phyloP scores from a whole-genome alignment of 2,888 invertebrate species.

The Cryptosula pallasiana region DNA sequence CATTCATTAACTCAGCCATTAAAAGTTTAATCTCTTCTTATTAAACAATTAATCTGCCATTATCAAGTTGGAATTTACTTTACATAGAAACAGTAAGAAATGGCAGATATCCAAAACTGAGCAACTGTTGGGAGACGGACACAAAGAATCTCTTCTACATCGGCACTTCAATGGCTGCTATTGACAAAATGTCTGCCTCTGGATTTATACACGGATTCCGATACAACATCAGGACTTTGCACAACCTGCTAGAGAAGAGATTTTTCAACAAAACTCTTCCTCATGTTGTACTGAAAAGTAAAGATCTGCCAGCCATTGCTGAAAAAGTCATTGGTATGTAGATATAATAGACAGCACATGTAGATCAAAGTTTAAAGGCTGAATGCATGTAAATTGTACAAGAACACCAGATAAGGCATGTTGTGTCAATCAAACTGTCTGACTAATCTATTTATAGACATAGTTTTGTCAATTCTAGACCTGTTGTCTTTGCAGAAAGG shows the following conservation, averaged over 20 bases:
- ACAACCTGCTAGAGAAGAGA: slow-evolving; percentile 23
- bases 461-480: too few relatives aligned
- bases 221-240: slow-evolving; percentile 24
- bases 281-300: neutral
- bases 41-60: neutral
- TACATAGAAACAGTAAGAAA: slow-evolving; percentile 3
- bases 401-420: too few relatives aligned
- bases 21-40: neutral
- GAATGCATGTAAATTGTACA: too few relatives aligned
- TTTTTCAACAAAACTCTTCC: slow-evolving; percentile 15
- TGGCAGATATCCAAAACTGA: slow-evolving; percentile 21
- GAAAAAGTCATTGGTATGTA: slow-evolving; percentile 18
- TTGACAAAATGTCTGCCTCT: slow-evolving; percentile 22
- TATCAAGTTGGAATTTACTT: neutral
- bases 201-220: slow-evolving; percentile 26
- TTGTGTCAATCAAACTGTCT: too few relatives aligned
- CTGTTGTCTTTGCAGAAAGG: slow-evolving; percentile 1
- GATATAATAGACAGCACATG: neutral
- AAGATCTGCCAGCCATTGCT: slow-evolving; percentile 11
- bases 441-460: too few relatives aligned
- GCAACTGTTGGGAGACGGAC: slow-evolving; percentile 24
- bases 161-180: slow-evolving; percentile 21
- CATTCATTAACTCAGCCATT: neutral
- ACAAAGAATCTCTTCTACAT: slow-evolving; percentile 24
- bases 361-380: too few relatives aligned